Evolutionary conservation across 2,113 vertebrate species (phyloP).

Genomic region (Cygnus buccinator): DNA sequence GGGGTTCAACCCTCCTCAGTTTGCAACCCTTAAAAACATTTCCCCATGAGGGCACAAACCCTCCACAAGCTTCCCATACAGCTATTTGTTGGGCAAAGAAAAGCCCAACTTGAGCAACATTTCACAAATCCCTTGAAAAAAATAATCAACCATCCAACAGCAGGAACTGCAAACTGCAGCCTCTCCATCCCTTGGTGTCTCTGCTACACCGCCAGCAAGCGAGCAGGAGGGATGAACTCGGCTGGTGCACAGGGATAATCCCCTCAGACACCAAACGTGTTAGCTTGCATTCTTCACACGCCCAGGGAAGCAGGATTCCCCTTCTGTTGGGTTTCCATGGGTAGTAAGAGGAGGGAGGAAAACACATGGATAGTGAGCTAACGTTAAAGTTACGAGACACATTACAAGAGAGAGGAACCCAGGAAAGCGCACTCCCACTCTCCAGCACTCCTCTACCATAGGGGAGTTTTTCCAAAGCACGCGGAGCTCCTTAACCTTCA

Average conservation of each 20-base stretch:
- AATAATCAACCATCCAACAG: neutral
- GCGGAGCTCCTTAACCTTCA: too few relatives aligned
- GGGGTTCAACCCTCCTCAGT: neutral
- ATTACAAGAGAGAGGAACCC: neutral
- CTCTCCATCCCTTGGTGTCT: neutral
- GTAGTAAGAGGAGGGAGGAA: too few relatives aligned
- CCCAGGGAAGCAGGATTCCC: neutral
- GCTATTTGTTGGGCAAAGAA: neutral
- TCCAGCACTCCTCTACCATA: neutral
- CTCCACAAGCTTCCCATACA: neutral
- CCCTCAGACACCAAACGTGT: neutral
- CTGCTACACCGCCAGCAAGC: neutral
- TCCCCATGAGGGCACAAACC: neutral
- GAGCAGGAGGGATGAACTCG: neutral
- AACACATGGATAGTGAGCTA: neutral
- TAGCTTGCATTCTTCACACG: neutral
- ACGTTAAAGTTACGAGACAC: too few relatives aligned
- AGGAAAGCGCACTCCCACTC: neutral
- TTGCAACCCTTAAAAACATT: neutral
- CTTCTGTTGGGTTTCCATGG: neutral
- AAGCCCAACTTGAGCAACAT: neutral
- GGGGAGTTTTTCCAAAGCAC: neutral
- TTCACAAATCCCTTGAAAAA: neutral
- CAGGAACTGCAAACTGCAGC: neutral
- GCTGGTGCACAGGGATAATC: neutral